These are phyloP conservation scores for Maniola jurtina DNA, from an alignment of 1,140 invertebrate species.

Conservation along the genomic window DNA sequence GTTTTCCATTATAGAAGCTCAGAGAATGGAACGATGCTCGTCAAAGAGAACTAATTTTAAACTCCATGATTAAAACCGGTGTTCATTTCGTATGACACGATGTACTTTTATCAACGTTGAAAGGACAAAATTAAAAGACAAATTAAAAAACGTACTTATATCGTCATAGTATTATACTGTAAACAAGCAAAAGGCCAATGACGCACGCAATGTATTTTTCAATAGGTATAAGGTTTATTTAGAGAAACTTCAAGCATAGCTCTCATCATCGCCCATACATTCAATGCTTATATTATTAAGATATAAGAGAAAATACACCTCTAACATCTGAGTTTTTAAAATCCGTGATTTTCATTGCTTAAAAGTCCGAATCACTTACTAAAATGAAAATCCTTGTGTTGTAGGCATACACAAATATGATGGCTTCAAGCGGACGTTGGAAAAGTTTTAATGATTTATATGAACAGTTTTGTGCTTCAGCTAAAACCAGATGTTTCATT, in stretches of 20 bases:
- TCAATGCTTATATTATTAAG: too few relatives aligned
- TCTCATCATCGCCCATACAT: too few relatives aligned
- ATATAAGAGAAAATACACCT: not conserved
- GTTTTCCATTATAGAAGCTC: constrained; percentile 11
- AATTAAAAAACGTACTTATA: not conserved
- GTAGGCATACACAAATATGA: not conserved
- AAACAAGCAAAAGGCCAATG: too few relatives aligned
- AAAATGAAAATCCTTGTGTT: constrained; percentile 6
- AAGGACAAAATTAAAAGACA: not conserved
- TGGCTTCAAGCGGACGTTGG: not conserved
- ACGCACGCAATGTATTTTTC: too few relatives aligned
- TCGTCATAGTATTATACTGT: too few relatives aligned
- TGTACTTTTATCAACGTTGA: constrained; percentile 1
- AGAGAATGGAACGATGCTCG: constrained; percentile 12
- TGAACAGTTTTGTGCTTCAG: not conserved
- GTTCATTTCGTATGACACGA: constrained; percentile 43
- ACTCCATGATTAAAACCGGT: constrained; percentile 53
- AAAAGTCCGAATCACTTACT: constrained; percentile 3
- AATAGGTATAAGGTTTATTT: too few relatives aligned
- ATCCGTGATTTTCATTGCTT: not conserved
- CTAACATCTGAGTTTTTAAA: not conserved
- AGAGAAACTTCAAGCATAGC: too few relatives aligned
- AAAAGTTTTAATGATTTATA: constrained; percentile 6
- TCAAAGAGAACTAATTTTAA: constrained; percentile 56
- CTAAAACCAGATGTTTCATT: not conserved